phyloP scores from a whole-genome alignment of 2,888 invertebrate genomes.

The Drosophila tripunctata region DNA sequence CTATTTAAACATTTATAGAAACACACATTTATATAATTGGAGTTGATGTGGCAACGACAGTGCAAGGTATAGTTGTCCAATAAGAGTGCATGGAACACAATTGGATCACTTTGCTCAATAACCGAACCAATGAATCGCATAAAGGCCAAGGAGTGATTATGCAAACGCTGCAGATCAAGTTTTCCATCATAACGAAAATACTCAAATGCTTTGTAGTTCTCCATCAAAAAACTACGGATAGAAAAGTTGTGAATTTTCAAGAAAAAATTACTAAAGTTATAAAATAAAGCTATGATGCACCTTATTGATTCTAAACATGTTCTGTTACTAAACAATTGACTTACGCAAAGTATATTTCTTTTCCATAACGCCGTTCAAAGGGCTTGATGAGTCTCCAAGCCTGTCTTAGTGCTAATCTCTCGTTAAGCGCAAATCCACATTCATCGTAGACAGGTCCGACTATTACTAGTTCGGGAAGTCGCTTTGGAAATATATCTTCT shows the following conservation, averaged over 20 bases:
- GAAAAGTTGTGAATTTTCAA: no score
- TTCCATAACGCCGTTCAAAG: constrained; percentile 41
- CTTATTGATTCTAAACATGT: no score
- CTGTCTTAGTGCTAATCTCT: constrained; percentile 58
- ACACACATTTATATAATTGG: constrained; percentile 50
- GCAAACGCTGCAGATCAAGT: constrained; percentile 58
- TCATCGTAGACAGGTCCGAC: constrained; percentile 52
- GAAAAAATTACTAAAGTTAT: no score
- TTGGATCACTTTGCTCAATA: constrained; percentile 67
- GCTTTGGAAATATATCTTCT: constrained; percentile 43
- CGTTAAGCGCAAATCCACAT: constrained; percentile 61
- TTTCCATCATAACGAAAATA: constrained; percentile 53
- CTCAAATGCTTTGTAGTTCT: constrained; percentile 53
- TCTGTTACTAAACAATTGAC: no score
- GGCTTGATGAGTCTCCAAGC: constrained; percentile 65
- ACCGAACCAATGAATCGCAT: constrained; percentile 58
- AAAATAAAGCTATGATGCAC: no score
- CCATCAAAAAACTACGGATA: constrained; percentile 62
- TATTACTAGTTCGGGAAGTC: constrained; percentile 77
- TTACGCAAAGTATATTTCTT: constrained; percentile 58
- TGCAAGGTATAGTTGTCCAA: constrained; percentile 39
- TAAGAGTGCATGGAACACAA: constrained; percentile 49
- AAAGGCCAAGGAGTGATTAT: constrained; percentile 58
- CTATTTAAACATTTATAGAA: not conserved
- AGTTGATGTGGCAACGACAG: constrained; percentile 28